These are phyloP conservation scores for Alfaro cultratus DNA, from an alignment of 2,797 vertebrate genomes.

Conservation along the genomic window DNA sequence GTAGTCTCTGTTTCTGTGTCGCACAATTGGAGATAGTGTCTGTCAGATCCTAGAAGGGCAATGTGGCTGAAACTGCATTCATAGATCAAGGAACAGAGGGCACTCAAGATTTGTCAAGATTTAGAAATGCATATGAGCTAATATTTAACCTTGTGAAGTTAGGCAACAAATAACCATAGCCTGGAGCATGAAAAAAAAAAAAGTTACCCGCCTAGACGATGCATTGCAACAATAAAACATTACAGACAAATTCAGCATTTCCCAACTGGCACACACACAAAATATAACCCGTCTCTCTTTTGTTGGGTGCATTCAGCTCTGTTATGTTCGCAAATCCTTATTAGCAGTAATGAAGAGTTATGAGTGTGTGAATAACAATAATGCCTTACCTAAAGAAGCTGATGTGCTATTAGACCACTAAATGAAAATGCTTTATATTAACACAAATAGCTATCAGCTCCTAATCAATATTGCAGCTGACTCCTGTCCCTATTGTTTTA, in stretches of 20 bases:
- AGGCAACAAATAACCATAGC: slow-evolving; percentile 41
- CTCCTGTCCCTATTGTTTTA: slow-evolving; percentile 23
- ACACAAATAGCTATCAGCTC: slow-evolving; percentile 45
- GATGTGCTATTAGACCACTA: slow-evolving; percentile 54
- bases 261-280: slow-evolving; percentile 1
- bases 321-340: slow-evolving; percentile 47
- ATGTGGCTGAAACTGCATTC: slow-evolving; percentile 21
- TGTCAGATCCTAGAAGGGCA: slow-evolving; percentile 37
- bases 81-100: slow-evolving; percentile 33
- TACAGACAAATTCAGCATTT: slow-evolving; percentile 18
- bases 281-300: slow-evolving; percentile 16
- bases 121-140: slow-evolving; percentile 26
- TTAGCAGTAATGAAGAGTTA: slow-evolving; percentile 67
- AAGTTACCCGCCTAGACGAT: slow-evolving; percentile 29
- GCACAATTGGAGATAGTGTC: slow-evolving; percentile 46
- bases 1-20: slow-evolving; percentile 47
- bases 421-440: slow-evolving; percentile 52
- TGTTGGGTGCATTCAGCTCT: slow-evolving; percentile 24
- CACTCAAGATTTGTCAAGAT: slow-evolving; percentile 39
- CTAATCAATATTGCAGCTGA: slow-evolving; percentile 45
- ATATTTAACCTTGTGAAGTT: slow-evolving; percentile 51
- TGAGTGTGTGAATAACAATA: slow-evolving; percentile 48
- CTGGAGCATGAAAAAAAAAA: slow-evolving; percentile 11
- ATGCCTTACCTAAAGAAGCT: slow-evolving; percentile 64
- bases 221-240: slow-evolving; percentile 36